Evolutionary conservation across 2,113 vertebrate species (phyloP).

Genomic region (Cebidichthys violaceus): DNA sequence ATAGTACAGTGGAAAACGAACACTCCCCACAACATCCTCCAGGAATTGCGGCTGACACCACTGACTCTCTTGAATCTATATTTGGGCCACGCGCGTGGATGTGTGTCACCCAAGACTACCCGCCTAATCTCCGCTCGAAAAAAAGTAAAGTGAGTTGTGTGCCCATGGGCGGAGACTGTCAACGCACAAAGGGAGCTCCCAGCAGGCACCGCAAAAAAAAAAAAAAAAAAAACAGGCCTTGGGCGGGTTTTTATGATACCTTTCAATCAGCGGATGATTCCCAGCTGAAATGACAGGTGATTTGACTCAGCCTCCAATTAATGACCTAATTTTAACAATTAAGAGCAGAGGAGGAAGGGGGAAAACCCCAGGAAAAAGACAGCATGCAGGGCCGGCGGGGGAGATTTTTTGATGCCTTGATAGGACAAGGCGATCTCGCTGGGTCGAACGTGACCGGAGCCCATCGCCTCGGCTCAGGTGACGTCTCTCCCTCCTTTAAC

Average conservation of each 20-base stretch:
- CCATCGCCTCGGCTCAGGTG: conserved; percentile 32
- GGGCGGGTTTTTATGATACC: conserved; percentile 82
- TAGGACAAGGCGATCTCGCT: conserved; percentile 9
- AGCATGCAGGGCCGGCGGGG: conserved; percentile 11
- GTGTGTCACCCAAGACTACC: conserved; percentile 79
- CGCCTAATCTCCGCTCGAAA: conserved; percentile 55
- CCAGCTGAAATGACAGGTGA: conserved; percentile 84
- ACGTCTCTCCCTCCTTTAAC: conserved; percentile 38
- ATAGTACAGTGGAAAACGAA: conserved; percentile 73
- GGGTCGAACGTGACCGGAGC: conserved; percentile 44
- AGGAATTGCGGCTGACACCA: conserved; percentile 80
- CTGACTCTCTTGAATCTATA: conserved; percentile 80
- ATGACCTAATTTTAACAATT: conserved; percentile 86
- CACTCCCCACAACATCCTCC: conserved; percentile 75
- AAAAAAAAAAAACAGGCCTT: conserved; percentile 64
- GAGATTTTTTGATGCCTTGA: conserved; percentile 50
- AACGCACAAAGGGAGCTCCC: conserved; percentile 77
- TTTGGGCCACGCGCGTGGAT: conserved; percentile 81
- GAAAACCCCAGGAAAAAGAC: conserved; percentile 58
- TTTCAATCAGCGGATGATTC: conserved; percentile 82
- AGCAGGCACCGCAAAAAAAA: conserved; percentile 55
- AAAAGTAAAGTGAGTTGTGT: conserved; percentile 61
- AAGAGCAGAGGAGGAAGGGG: conserved; percentile 75
- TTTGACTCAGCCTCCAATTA: conserved; percentile 83
- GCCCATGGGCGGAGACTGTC: conserved; percentile 76